A percentile compares a stretch with the other conserved stretches of the same genome.
Conservation (phyloP, 2,113 vertebrate species). For the Bothrops jararaca region DNA sequence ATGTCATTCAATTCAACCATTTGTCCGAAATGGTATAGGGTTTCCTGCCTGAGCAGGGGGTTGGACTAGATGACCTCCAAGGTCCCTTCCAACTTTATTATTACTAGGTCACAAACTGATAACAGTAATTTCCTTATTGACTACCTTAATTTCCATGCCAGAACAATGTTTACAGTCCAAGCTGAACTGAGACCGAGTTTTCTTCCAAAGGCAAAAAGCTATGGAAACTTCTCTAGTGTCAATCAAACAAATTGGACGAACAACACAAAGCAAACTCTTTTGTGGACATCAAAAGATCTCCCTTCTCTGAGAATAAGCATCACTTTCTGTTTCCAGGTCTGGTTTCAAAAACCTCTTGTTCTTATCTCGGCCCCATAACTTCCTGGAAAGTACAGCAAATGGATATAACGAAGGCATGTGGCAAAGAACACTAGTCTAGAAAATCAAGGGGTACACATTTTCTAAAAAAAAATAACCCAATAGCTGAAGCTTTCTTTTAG, state of each 20-base stretch:
- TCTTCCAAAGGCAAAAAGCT: background rate
- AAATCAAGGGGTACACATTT: background rate
- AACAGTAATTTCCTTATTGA: no score
- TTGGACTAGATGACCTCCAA: no score
- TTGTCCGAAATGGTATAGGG: no score
- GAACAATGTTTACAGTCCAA: background rate
- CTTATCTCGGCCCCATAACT: no score
- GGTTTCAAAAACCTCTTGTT: background rate
- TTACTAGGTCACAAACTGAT: no score
- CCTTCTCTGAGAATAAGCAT: no score
- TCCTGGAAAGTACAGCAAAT: background rate
- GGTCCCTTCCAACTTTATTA: no score
- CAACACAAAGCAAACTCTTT: background rate
- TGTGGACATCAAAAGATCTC: background rate
- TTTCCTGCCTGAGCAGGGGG: no score
- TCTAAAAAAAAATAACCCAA: accelerated
- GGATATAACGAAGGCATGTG: background rate
- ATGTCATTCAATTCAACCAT: background rate
- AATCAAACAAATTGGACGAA: background rate
- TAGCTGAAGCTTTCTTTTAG: accelerated
- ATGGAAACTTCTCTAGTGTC: no score
- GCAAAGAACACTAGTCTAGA: background rate
- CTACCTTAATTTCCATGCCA: background rate
- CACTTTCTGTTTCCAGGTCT: background rate
- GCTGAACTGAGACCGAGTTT: background rate